A percentile compares a stretch with the other conserved stretches of the same genome.
These are phyloP conservation scores for Corythaeola cristata DNA, from an alignment of 2,113 vertebrate species.

Conservation along the genomic window DNA sequence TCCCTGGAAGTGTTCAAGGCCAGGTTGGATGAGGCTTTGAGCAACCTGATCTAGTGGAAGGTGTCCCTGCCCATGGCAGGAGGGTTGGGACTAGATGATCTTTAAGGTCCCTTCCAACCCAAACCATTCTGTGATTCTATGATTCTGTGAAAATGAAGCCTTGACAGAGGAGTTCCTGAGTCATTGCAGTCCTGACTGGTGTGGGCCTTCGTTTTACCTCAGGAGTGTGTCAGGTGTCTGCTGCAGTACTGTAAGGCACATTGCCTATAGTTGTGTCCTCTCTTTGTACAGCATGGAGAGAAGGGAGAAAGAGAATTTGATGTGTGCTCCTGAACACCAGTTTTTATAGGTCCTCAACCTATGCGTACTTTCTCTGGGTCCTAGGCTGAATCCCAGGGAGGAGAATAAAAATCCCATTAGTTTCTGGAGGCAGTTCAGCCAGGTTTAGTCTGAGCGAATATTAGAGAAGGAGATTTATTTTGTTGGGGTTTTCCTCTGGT, in stretches of 20 bases:
- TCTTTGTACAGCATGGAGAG: neutral
- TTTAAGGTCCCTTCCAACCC: too few relatives aligned
- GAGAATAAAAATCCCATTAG: fast-evolving
- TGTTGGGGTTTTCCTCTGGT: neutral
- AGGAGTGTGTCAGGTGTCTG: neutral
- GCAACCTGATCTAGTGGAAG: too few relatives aligned
- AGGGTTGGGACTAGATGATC: too few relatives aligned
- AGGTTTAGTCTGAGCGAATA: neutral
- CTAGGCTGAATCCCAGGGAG: neutral
- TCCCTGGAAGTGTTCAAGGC: too few relatives aligned
- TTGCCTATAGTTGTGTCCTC: neutral
- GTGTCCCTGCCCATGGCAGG: too few relatives aligned
- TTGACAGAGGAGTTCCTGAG: neutral
- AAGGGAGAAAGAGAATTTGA: neutral
- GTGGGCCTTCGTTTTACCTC: neutral
- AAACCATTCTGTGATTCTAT: too few relatives aligned
- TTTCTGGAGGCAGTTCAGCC: neutral
- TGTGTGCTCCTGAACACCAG: neutral
- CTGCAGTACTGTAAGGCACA: neutral
- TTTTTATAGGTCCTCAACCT: neutral
- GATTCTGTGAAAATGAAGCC: neutral
- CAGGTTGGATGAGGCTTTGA: too few relatives aligned
- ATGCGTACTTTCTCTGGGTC: neutral
- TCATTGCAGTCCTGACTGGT: neutral
- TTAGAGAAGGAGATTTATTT: neutral